Percentiles rank a stretch among this genome's conserved stretches.
These are phyloP conservation scores for Cetoscarus ocellatus DNA, from an alignment of 2,797 vertebrate species.

Conservation along the genomic window DNA sequence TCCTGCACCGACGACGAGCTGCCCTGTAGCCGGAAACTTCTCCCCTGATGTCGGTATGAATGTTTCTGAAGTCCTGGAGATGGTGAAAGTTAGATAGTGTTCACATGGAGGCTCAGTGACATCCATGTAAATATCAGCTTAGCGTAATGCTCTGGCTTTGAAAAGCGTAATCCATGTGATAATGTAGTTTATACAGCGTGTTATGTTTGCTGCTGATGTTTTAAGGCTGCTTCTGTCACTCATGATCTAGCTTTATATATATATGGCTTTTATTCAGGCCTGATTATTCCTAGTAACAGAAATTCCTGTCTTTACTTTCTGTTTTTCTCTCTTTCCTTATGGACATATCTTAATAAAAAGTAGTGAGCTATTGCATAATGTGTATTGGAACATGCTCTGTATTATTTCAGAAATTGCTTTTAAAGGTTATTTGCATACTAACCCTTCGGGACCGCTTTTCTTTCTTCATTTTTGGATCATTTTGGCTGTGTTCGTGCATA, in stretches of 20 bases:
- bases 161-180: background rate
- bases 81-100: background rate
- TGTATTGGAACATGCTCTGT: background rate
- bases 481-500: too few relatives aligned
- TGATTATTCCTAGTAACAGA: background rate
- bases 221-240: too few relatives aligned
- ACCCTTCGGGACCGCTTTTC: too few relatives aligned
- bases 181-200: background rate
- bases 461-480: too few relatives aligned
- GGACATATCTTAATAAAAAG: too few relatives aligned
- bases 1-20: constrained; percentile 24
- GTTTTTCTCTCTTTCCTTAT: background rate
- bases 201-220: background rate
- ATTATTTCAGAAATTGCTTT: background rate
- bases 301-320: background rate
- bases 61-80: background rate
- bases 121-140: background rate
- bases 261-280: too few relatives aligned
- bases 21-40: background rate
- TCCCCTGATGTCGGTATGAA: constrained; percentile 65
- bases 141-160: background rate
- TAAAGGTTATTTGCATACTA: too few relatives aligned
- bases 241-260: too few relatives aligned
- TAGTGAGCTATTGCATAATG: background rate
- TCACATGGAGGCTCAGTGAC: background rate